Conservation (phyloP, 1,140 invertebrate species). For the Bicyclus anynana region DNA sequence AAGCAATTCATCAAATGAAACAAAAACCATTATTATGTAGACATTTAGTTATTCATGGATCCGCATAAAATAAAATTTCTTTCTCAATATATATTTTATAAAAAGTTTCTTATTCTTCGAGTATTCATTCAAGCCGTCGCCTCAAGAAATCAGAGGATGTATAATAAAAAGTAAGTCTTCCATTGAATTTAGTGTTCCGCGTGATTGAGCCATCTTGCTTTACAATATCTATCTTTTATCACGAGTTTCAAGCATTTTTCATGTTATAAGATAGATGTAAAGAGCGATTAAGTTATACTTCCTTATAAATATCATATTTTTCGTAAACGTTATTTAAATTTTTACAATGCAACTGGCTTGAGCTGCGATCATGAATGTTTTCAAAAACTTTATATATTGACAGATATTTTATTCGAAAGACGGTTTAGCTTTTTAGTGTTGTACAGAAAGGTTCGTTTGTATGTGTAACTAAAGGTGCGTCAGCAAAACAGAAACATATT, state of each 20-base stretch:
- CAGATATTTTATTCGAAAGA: no score
- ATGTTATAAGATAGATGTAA: neutral
- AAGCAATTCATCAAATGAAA: neutral
- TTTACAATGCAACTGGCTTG: no score
- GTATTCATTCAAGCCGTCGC: conserved; percentile 16
- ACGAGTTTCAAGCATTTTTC: conserved; percentile 1
- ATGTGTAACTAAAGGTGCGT: no score
- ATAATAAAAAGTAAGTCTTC: conserved; percentile 23
- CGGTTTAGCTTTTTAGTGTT: no score
- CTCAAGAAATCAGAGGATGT: conserved; percentile 13
- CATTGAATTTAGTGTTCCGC: conserved; percentile 19
- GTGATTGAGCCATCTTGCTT: conserved; percentile 23
- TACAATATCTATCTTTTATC: conserved; percentile 18
- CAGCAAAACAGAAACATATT: no score
- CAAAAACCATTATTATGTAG: neutral
- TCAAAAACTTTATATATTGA: no score
- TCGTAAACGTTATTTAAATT: no score
- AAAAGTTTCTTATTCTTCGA: conserved; percentile 10
- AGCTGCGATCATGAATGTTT: no score
- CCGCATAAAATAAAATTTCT: neutral
- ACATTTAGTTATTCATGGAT: neutral
- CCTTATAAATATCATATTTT: no score
- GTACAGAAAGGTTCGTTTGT: no score
- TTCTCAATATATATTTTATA: conserved; percentile 10
- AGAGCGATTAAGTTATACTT: neutral